These are phyloP conservation scores for Morone saxatilis DNA, from an alignment of 2,113 vertebrate genomes.

Conservation along the genomic window DNA sequence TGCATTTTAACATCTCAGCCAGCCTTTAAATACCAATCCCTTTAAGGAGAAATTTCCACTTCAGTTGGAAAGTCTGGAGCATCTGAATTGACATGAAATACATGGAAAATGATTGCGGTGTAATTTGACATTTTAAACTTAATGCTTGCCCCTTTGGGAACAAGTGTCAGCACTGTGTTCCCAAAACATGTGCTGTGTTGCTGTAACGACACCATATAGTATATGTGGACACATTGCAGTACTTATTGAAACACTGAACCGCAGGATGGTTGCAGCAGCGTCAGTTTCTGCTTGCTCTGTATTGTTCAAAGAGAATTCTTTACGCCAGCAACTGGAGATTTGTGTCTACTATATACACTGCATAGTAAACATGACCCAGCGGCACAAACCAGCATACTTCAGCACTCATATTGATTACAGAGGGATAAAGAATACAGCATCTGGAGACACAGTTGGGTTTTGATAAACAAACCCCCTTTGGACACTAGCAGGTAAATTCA, in stretches of 20 bases:
- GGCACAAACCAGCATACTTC: conserved; percentile 48
- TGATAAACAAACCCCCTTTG: conserved; percentile 59
- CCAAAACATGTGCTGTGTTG: too few species aligned
- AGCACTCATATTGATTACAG: conserved; percentile 57
- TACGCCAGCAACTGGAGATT: conserved; percentile 51
- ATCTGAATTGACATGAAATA: neutral
- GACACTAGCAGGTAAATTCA: conserved; percentile 35
- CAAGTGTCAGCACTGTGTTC: neutral
- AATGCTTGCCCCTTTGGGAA: too few species aligned
- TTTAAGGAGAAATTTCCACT: neutral
- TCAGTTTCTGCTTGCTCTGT: conserved; percentile 7
- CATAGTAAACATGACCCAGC: conserved; percentile 67
- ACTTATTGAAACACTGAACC: conserved; percentile 13
- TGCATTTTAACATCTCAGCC: neutral
- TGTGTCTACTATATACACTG: conserved; percentile 45
- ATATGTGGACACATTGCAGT: neutral
- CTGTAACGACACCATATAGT: neutral
- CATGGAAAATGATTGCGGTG: neutral
- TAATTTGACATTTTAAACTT: neutral
- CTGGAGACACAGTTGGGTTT: conserved; percentile 64
- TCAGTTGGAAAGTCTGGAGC: neutral
- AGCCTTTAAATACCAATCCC: neutral
- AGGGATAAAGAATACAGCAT: conserved; percentile 55
- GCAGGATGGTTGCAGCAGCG: conserved; percentile 22
- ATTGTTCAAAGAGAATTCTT: conserved; percentile 58